Conservation (phyloP, 2,888 invertebrate genomes). For the Venusia cambrica region DNA sequence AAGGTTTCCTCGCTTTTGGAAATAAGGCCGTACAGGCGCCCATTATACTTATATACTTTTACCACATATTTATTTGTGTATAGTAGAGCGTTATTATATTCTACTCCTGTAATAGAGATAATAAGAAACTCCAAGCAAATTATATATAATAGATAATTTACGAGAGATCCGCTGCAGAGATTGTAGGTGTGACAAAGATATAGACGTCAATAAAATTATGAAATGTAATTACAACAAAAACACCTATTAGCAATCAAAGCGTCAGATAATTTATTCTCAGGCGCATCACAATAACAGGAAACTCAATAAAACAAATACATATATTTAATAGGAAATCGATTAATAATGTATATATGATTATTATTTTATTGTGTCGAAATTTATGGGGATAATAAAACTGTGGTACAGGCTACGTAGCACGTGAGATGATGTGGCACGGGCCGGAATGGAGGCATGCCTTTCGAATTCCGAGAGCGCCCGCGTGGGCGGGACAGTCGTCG, state of each 20-base stretch:
- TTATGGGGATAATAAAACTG: constrained; percentile 30
- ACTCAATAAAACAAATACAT: constrained; percentile 26
- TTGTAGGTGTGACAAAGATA: constrained; percentile 30
- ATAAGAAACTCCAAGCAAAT: constrained; percentile 49
- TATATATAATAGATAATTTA: constrained; percentile 14
- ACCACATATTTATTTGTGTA: too few relatives aligned
- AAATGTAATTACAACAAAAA: constrained; percentile 20
- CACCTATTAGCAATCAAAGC: constrained; percentile 22
- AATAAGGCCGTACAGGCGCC: too few relatives aligned
- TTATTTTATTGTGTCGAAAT: constrained; percentile 29
- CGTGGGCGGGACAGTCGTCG: constrained; percentile 63
- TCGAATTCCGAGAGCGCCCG: constrained; percentile 71
- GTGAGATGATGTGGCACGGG: constrained; percentile 26
- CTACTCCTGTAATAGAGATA: constrained; percentile 70
- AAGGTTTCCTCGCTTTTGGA: too few relatives aligned
- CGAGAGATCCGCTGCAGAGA: constrained; percentile 23
- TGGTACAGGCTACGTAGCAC: constrained; percentile 24
- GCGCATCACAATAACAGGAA: constrained; percentile 26
- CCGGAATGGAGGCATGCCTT: constrained; percentile 53
- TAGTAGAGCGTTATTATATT: too few relatives aligned
- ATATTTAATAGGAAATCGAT: constrained; percentile 27
- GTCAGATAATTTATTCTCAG: constrained; percentile 13
- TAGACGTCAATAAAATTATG: constrained; percentile 20
- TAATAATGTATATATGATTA: constrained; percentile 27
- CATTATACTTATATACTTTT: too few relatives aligned